A percentile compares a stretch with the other conserved stretches of the same genome.
Evolutionary conservation across 2,888 invertebrate species (phyloP).

Genomic region (Tuberolachnus salignus): DNA sequence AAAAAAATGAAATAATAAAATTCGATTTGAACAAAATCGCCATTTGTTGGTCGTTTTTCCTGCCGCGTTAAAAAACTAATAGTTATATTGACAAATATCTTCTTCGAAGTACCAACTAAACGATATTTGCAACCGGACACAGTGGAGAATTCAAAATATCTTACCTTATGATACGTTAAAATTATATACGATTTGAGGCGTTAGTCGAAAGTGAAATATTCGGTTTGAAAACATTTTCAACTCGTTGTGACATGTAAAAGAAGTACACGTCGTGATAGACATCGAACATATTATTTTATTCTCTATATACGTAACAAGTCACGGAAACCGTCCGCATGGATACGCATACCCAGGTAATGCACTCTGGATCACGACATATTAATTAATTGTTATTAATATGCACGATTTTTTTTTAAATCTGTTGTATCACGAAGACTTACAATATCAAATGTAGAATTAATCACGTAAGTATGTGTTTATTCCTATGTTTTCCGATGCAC

Average conservation of each 20-base stretch:
- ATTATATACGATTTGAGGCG: neutral
- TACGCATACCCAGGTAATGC: constrained; percentile 5
- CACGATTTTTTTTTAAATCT: constrained; percentile 35
- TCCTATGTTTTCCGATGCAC: neutral
- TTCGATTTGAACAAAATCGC: too few relatives aligned
- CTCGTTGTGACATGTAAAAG: neutral
- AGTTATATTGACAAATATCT: too few relatives aligned
- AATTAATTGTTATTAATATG: too few relatives aligned
- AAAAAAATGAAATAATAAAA: too few relatives aligned
- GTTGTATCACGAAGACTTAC: constrained; percentile 46
- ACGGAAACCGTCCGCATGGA: neutral
- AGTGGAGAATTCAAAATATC: too few relatives aligned
- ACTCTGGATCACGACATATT: neutral
- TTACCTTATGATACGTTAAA: too few relatives aligned
- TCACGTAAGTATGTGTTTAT: constrained; percentile 9
- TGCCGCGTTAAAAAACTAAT: too few relatives aligned
- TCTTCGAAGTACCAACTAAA: too few relatives aligned
- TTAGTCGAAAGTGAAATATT: neutral
- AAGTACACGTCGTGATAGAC: neutral
- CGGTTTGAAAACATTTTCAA: neutral
- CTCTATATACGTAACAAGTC: too few relatives aligned
- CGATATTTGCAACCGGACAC: too few relatives aligned
- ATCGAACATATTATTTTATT: too few relatives aligned
- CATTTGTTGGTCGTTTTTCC: too few relatives aligned
- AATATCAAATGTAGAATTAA: constrained; percentile 26